Percentiles rank a stretch among this genome's conserved stretches.
These are phyloP conservation scores for Isoperla grammatica DNA, from an alignment of 2,888 invertebrate species.

Conservation along the genomic window DNA sequence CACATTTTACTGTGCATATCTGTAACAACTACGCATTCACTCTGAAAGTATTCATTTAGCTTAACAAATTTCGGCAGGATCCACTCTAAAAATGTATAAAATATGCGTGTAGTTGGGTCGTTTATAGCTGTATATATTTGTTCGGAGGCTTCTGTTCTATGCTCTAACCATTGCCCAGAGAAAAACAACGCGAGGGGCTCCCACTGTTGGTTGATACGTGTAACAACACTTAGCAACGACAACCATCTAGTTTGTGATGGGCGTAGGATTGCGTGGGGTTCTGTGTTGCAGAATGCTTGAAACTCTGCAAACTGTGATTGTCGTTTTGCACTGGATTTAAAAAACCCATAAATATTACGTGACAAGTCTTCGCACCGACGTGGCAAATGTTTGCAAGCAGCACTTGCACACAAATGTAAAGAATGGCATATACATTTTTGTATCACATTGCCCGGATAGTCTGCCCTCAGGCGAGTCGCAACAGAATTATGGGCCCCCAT, in stretches of 20 bases:
- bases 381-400: conserved; percentile 36
- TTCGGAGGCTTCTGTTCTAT: conserved; percentile 21
- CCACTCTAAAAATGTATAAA: conserved; percentile 29
- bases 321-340: conserved; percentile 33
- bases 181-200: conserved; percentile 21
- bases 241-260: conserved; percentile 37
- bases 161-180: conserved; percentile 15
- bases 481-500: conserved; percentile 37
- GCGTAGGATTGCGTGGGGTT: conserved; percentile 34
- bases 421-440: conserved; percentile 38
- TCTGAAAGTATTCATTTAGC: conserved; percentile 28
- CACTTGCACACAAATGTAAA: conserved; percentile 37
- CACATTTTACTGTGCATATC: conserved; percentile 23
- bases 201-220: conserved; percentile 21
- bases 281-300: conserved; percentile 32
- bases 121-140: conserved; percentile 21
- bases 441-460: conserved; percentile 32
- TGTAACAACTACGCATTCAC: conserved; percentile 26
- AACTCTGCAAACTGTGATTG: conserved; percentile 29
- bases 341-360: conserved; percentile 35
- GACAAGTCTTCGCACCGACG: conserved; percentile 35
- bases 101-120: conserved; percentile 23
- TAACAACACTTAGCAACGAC: conserved; percentile 19
- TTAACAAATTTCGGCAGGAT: conserved; percentile 25
- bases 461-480: conserved; percentile 29